phyloP scores from a whole-genome alignment of 2,888 invertebrate species.

The Trichacis sp. region DNA sequence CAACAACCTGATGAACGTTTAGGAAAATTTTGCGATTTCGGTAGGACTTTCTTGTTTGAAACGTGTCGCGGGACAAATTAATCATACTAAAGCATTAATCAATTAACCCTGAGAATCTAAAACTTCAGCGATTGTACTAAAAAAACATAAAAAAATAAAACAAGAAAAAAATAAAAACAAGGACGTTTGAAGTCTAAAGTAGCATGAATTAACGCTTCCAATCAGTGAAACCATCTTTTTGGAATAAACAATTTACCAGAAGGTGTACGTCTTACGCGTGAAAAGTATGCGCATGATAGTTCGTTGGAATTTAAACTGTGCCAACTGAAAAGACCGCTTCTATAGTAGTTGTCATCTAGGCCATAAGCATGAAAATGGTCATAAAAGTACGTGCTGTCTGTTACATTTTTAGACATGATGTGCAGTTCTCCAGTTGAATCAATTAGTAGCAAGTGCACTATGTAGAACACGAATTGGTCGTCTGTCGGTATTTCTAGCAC shows the following conservation, averaged over 20 bases:
- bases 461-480: constrained; percentile 2
- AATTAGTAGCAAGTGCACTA: constrained; percentile 11
- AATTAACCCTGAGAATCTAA: too few species aligned
- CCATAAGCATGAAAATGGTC: constrained; percentile 22
- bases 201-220: too few species aligned
- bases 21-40: too few species aligned
- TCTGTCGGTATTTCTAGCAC: constrained; percentile 16
- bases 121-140: not conserved
- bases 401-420: constrained; percentile 14
- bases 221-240: constrained; percentile 20
- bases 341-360: constrained; percentile 1
- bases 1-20: too few species aligned
- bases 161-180: too few species aligned
- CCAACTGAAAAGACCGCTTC: constrained; percentile 1
- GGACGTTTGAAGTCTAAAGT: too few species aligned
- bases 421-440: constrained; percentile 2
- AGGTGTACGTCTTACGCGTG: constrained; percentile 8
- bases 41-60: too few species aligned
- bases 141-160: too few species aligned
- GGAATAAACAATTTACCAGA: constrained; percentile 13
- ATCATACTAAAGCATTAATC: too few species aligned
- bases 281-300: constrained; percentile 3
- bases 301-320: constrained; percentile 12
- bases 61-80: too few species aligned
- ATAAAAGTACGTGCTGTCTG: constrained; percentile 17